Evolutionary conservation across 2,888 invertebrate species (phyloP).

Genomic region (Petrolisthes cinctipes): DNA sequence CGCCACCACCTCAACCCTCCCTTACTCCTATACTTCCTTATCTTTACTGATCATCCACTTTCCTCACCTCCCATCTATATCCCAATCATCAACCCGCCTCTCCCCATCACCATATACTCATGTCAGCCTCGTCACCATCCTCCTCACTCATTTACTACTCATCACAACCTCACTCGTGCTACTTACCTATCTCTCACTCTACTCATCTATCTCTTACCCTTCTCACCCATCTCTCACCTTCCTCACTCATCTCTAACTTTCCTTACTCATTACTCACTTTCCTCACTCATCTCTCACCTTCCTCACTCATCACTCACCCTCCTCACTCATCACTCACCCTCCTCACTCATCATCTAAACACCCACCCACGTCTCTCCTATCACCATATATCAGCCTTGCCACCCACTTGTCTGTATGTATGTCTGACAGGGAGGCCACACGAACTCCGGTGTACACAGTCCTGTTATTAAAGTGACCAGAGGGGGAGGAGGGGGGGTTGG

Average conservation of each 20-base stretch:
- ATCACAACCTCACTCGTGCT: neutral
- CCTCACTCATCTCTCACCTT: neutral
- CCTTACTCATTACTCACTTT: neutral
- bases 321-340: neutral
- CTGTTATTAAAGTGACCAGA: neutral
- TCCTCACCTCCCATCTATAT: neutral
- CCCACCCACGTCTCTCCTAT: no score
- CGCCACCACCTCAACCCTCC: neutral
- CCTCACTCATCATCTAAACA: no score
- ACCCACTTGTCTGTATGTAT: neutral
- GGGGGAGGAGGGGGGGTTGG: neutral
- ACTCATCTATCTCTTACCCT: neutral
- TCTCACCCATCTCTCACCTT: neutral
- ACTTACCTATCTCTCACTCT: neutral
- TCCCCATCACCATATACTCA: neutral
- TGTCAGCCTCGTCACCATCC: no score
- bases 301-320: slow-evolving; percentile 1
- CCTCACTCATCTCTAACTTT: neutral
- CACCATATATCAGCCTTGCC: no score
- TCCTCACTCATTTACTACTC: neutral
- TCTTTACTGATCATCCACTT: neutral
- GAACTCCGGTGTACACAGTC: no score
- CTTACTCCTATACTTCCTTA: neutral
- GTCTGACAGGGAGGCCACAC: neutral
- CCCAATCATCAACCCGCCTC: neutral